Evolutionary conservation across 2,797 vertebrate species (phyloP).

Genomic region (Discoglossus pictus): DNA sequence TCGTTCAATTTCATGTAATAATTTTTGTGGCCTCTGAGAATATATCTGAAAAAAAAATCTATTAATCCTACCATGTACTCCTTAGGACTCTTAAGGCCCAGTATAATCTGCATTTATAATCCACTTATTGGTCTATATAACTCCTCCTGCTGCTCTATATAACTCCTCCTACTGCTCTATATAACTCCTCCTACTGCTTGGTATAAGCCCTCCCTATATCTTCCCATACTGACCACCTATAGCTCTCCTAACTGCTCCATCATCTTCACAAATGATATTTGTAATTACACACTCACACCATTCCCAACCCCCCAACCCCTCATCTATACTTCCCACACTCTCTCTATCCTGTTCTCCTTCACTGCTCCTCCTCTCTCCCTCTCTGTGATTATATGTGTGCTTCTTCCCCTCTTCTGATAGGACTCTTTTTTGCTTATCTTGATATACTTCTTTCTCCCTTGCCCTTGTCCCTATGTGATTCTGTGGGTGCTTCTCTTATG

Average conservation of each 20-base stretch:
- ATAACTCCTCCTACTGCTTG: not conserved
- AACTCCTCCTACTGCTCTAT: not conserved
- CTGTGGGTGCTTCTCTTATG: too few species aligned
- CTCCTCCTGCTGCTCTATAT: slow-evolving; percentile 1
- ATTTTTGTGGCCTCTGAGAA: too few species aligned
- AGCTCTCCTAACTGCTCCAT: not conserved
- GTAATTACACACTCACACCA: too few species aligned
- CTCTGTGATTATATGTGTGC: slow-evolving; percentile 1
- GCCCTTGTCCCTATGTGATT: slow-evolving; percentile 2
- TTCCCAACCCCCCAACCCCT: slow-evolving; percentile 1
- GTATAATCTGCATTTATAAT: too few species aligned
- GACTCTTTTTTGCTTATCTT: not conserved
- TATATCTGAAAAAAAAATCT: too few species aligned
- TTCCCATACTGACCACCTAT: not conserved
- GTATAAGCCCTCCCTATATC: not conserved
- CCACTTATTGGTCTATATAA: not conserved
- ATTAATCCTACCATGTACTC: too few species aligned
- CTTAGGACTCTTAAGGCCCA: too few species aligned
- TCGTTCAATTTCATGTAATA: too few species aligned
- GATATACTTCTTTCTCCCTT: slow-evolving; percentile 14
- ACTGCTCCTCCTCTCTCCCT: slow-evolving; percentile 1
- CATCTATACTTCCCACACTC: not conserved
- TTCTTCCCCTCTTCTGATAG: slow-evolving; percentile 28
- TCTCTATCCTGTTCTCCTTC: slow-evolving; percentile 29
- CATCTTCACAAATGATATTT: too few species aligned